Base-by-base conservation (phyloP, 2,113 vertebrate genomes). In the Megaceryle torquata region DNA sequence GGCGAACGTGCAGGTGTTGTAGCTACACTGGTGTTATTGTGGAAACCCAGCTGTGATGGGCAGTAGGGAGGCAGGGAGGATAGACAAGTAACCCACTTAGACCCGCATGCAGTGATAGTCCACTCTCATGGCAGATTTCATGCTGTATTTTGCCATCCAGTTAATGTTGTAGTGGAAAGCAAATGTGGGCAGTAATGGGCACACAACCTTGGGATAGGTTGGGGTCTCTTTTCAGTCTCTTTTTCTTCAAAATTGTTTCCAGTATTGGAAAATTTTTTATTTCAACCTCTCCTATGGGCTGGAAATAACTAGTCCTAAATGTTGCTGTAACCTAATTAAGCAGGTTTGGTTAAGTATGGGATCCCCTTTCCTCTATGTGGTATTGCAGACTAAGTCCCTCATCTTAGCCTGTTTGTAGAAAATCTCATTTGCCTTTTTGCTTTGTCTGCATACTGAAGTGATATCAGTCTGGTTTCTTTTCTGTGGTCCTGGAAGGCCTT, bases 31-130 rank as follows among this genome's bases (percentile, higher is more conserved):
- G 37, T 79, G 46, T 69, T 84, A 54, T 22, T 25, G 35, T 44
- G 78, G 61, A 64, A 82, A 69, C n/a, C 9, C 0, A 0, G 1
- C 26, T 57, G 24, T 39, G 41, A 39, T 29, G 75, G 72, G 44
- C 24, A 21, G 10, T 5, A 31, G 39, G 35, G 25, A 29, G 4
- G 5, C 63, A 50, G 50, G 53, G 37, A 61, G 59, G n/a, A 81
- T 29, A 46, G 54, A 48, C 8, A 20, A 59, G 14, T 26, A 75
- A 18, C 33, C 8, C 59, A 15, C 41, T 61, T 53, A 67, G 39
- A 54, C 46, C n/a, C 39, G 21, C 33, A 5, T 12, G 15, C 21
- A 44, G 29, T 4, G 11, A 29, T 35, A 26, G 33, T 85, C 9
- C 25, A 17, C 10, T 51, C 10, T 51, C 29, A 4, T 15, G 56